phyloP scores from a whole-genome alignment of 1,140 invertebrate species.

The Drosophila busckii region DNA sequence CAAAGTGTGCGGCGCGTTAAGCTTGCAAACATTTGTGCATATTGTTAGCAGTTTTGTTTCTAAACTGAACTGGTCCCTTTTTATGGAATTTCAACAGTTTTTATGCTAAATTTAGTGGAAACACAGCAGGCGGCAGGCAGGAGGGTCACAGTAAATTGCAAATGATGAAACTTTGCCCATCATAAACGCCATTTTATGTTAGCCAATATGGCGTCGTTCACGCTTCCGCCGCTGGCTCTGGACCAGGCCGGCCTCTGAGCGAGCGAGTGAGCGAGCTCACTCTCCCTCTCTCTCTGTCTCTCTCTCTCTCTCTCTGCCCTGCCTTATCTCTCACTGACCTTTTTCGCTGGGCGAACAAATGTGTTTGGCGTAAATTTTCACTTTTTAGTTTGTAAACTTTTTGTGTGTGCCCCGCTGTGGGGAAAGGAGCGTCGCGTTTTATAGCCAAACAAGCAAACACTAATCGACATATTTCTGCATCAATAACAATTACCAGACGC shows the following conservation, averaged over 20 bases:
- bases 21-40: conserved; percentile 28
- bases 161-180: conserved; percentile 66
- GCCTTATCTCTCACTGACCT: no score
- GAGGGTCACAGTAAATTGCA: conserved; percentile 59
- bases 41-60: conserved; percentile 16
- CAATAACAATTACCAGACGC: conserved; percentile 62
- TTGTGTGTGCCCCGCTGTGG: background rate
- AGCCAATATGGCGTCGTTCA: conserved; percentile 57
- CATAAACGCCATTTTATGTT: conserved; percentile 67
- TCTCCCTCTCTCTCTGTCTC: background rate
- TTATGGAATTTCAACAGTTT: conserved; percentile 17
- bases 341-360: no score
- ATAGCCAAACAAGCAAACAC: conserved; percentile 15
- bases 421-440: background rate
- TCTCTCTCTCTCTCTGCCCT: background rate
- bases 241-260: no score
- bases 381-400: conserved; percentile 59
- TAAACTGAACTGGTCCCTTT: no score
- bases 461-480: conserved; percentile 64
- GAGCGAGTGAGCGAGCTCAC: no score
- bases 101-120: conserved; percentile 63
- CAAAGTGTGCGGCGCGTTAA: no score
- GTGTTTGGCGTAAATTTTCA: conserved; percentile 50
- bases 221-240: no score
- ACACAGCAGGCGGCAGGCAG: conserved; percentile 10